Evolutionary conservation across 2,797 vertebrate genomes (phyloP).

Genomic region (Hippopotamyrus pictus): DNA sequence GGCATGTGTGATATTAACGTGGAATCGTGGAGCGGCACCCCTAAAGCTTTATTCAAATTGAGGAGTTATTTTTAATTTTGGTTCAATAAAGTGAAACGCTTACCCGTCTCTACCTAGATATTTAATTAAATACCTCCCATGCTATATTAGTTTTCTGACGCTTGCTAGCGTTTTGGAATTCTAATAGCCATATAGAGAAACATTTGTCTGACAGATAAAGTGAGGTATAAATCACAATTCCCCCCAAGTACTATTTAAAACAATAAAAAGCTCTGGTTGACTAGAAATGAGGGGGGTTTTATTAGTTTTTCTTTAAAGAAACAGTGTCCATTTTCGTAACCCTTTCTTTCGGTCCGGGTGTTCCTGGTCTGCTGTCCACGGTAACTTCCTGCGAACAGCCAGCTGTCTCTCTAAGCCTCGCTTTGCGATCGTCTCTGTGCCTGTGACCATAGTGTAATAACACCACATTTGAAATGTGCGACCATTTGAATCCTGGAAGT

Average conservation of each 20-base stretch:
- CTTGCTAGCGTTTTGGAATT: constrained; percentile 49
- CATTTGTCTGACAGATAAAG: constrained; percentile 57
- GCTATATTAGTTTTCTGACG: constrained; percentile 47
- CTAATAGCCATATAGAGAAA: constrained; percentile 56
- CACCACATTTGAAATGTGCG: neutral
- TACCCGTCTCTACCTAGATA: constrained; percentile 55
- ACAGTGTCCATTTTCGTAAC: constrained; percentile 23
- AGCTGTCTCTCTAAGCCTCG: neutral
- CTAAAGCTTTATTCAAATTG: constrained; percentile 61
- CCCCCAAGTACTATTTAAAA: constrained; percentile 43
- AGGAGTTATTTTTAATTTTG: constrained; percentile 55
- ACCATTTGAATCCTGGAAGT: neutral
- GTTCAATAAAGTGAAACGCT: constrained; percentile 58
- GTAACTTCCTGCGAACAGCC: neutral
- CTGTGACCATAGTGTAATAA: neutral
- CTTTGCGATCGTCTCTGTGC: neutral
- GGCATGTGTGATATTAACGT: constrained; percentile 60
- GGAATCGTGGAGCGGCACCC: constrained; percentile 52
- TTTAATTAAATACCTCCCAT: constrained; percentile 62
- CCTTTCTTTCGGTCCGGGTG: constrained; percentile 10
- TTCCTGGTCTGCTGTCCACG: neutral
- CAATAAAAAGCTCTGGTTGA: constrained; percentile 47
- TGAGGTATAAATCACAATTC: constrained; percentile 53
- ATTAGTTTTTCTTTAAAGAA: constrained; percentile 37
- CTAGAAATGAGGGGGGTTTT: constrained; percentile 37